Percentiles rank a stretch among this genome's conserved stretches.
Conservation (phyloP, 2,113 vertebrate genomes). For the Nycticryphes semicollaris region DNA sequence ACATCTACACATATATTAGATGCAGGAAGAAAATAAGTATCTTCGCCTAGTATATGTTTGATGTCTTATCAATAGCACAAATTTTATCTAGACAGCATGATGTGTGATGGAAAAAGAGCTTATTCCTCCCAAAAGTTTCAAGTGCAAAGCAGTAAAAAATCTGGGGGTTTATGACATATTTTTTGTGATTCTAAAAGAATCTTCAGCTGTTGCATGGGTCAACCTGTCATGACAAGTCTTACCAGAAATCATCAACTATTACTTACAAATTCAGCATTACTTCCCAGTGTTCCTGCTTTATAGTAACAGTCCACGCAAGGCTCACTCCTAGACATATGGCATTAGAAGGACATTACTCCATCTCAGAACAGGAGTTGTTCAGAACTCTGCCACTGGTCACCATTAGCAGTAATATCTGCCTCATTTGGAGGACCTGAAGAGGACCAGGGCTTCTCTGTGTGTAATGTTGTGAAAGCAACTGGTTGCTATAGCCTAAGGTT, state of each 20-base stretch:
- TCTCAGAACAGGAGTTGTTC: not conserved
- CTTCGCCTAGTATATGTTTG: not conserved
- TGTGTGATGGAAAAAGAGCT: not conserved
- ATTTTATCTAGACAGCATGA: not conserved
- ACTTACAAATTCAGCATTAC: not conserved
- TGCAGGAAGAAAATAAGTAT: not conserved
- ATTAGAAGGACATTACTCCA: not conserved
- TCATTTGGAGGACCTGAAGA: not conserved
- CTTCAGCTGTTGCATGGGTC: not conserved
- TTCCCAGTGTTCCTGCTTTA: not conserved
- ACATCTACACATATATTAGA: not conserved
- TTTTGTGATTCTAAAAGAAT: not conserved
- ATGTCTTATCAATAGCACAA: not conserved
- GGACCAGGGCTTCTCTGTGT: not conserved
- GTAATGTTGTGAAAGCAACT: not conserved
- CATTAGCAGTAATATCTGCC: no score
- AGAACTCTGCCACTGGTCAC: not conserved
- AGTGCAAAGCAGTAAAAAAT: not conserved
- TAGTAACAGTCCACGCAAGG: not conserved
- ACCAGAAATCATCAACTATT: not conserved
- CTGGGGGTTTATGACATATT: not conserved
- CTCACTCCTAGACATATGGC: rapidly evolving
- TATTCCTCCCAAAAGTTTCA: not conserved
- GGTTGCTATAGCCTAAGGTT: not conserved
- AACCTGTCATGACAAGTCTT: not conserved